A percentile compares a stretch with the other conserved stretches of the same genome.
These are phyloP conservation scores for Uria lomvia DNA, from an alignment of 2,113 vertebrate genomes.

Conservation along the genomic window DNA sequence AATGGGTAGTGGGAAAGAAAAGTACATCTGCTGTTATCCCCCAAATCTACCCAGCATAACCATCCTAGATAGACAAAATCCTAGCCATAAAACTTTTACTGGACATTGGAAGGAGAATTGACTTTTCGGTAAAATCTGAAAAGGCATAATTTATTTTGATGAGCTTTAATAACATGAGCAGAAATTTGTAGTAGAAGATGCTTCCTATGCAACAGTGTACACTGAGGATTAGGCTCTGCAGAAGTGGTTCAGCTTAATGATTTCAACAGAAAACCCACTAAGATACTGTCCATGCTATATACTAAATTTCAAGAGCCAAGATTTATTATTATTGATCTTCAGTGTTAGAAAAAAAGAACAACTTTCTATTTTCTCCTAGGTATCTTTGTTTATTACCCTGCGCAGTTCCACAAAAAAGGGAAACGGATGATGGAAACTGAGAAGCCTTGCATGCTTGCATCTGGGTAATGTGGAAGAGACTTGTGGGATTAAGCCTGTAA, in stretches of 20 bases:
- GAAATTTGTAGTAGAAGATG: not conserved
- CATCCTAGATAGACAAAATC: not conserved
- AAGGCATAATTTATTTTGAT: not conserved
- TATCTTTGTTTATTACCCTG: not conserved
- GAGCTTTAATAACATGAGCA: not conserved
- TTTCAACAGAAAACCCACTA: not conserved
- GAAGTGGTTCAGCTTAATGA: not conserved
- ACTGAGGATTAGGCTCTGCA: not conserved
- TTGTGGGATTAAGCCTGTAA: not conserved
- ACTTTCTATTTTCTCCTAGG: not conserved
- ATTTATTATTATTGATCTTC: slow-evolving; percentile 9
- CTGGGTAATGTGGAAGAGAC: not conserved
- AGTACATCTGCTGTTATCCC: not conserved
- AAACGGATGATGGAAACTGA: not conserved
- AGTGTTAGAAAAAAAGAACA: not conserved
- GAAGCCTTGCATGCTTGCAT: not conserved
- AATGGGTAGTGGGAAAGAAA: not conserved
- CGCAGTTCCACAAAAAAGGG: not conserved
- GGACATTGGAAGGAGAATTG: not conserved
- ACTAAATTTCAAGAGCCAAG: not conserved
- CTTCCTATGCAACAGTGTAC: not conserved
- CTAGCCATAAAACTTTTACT: not conserved
- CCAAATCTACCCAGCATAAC: not conserved
- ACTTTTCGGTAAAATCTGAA: not conserved
- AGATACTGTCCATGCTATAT: not conserved